Evolutionary conservation across 2,797 vertebrate genomes (phyloP), one percentile per base, ranked within the genome.

Genomic region (Sebastes itinus): DNA sequence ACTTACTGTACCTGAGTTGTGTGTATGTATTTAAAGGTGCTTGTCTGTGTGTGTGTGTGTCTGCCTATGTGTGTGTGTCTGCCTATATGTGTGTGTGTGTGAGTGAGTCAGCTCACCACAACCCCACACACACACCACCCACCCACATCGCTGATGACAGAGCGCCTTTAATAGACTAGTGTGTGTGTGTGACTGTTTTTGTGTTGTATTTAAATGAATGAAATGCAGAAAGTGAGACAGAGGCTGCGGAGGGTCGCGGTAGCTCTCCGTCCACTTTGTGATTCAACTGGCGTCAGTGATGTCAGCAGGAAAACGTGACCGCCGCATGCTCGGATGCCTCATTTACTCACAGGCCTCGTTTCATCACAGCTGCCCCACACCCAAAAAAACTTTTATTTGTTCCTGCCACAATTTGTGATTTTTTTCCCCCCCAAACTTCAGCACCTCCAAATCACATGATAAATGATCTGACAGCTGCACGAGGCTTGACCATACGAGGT

Each of bases 51-150:
- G 77, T 25, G 27, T 35, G 23, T 64, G 35, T 60, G 46, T 32
- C 12, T 38, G 35, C 11, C 11, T 35, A 2, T 46, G 42, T 46
- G 42, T 49, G 42, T 46, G 42, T 42, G 38, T 42, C 13, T 42
- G 66, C 73, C 78, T 82, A 62, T 5, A 2, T 30, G 67, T 72
- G 2, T 32, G 72, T 75, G 72, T 73, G 58, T 60, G 60, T 52
- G 72, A 72, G 83, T 92, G 87, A 89, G 52, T 91, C 78, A 86
- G 72, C 81, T 73, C 49, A 52, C 72, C 58, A 4, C 77, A 85
- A 72, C 56, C 82, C 58, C 78, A 28, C 75, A 66, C 77, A 69
- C 72, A 80, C 49, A 64, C 59, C 77, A 85, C 52, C 65, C 35
- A 83, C 88, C 86, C 86, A 89, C 88, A 71, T 73, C 22, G 25